These are phyloP conservation scores for Drosophila demipolita DNA, from an alignment of 2,888 invertebrate species.

Conservation along the genomic window DNA sequence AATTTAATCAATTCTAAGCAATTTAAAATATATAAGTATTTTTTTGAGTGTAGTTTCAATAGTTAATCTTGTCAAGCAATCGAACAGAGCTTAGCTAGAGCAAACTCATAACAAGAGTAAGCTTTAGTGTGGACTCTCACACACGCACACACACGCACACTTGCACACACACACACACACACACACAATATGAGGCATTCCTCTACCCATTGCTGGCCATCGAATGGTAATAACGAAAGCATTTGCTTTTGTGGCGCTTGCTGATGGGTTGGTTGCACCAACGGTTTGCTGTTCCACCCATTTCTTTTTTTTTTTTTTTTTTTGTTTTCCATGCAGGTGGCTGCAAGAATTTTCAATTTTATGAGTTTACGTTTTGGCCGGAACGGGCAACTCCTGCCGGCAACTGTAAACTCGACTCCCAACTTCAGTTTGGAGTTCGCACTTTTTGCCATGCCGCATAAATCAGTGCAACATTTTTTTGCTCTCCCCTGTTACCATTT, in stretches of 20 bases:
- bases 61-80: not conserved
- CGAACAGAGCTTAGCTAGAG: not conserved
- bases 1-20: not conserved
- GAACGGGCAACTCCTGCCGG: slow-evolving; percentile 37
- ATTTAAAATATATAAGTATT: not conserved
- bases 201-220: slow-evolving; percentile 32
- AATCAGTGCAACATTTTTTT: slow-evolving; percentile 65
- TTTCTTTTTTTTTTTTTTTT: slow-evolving; percentile 21
- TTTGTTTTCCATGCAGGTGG: slow-evolving; percentile 47
- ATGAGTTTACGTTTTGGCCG: slow-evolving; percentile 68
- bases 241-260: slow-evolving; percentile 66
- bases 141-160: not conserved
- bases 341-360: slow-evolving; percentile 71
- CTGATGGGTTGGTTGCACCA: slow-evolving; percentile 20
- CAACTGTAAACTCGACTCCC: slow-evolving; percentile 37
- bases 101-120: slow-evolving; percentile 7
- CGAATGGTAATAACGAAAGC: slow-evolving; percentile 69
- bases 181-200: not conserved
- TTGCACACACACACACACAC: not conserved
- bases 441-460: slow-evolving; percentile 66
- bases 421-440: slow-evolving; percentile 59
- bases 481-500: not conserved
- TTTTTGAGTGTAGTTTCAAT: not conserved
- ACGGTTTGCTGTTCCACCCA: slow-evolving; percentile 15
- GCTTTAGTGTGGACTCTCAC: slow-evolving; percentile 6